Evolutionary conservation across 1,140 invertebrate species (phyloP).

Genomic region (Wasmannia auropunctata): DNA sequence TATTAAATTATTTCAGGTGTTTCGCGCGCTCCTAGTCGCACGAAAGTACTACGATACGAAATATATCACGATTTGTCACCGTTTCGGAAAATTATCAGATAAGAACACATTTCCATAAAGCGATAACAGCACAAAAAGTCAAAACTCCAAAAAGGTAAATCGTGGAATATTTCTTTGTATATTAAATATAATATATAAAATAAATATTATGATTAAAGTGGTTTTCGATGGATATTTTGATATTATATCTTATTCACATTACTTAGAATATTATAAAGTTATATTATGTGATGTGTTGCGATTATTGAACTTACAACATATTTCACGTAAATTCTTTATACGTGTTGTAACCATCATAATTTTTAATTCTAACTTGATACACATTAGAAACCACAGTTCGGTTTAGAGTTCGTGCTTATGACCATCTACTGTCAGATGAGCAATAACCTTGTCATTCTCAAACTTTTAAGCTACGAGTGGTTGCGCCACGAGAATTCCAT

Average conservation of each 20-base stretch:
- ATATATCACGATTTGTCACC: background rate
- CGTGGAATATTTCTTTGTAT: background rate
- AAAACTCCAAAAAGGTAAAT: background rate
- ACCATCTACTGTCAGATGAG: conserved; percentile 5
- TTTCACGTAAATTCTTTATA: background rate
- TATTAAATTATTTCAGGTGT: conserved; percentile 46
- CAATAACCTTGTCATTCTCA: background rate
- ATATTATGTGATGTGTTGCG: background rate
- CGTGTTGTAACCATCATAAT: too few relatives aligned
- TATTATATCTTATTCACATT: background rate
- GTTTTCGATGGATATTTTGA: background rate
- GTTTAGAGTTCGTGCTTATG: background rate
- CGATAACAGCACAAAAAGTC: background rate
- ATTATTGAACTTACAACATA: background rate
- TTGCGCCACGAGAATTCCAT: background rate
- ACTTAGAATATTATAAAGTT: background rate
- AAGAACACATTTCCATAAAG: background rate
- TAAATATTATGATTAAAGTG: background rate
- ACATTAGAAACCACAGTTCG: conserved; percentile 10
- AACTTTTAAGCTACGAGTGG: background rate
- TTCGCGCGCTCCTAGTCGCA: background rate
- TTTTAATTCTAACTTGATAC: background rate
- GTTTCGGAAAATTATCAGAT: background rate
- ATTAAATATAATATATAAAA: background rate
- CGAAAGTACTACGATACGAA: background rate